Evolutionary conservation across 2,888 invertebrate species (phyloP).

Genomic region (Nemoura dubitans): DNA sequence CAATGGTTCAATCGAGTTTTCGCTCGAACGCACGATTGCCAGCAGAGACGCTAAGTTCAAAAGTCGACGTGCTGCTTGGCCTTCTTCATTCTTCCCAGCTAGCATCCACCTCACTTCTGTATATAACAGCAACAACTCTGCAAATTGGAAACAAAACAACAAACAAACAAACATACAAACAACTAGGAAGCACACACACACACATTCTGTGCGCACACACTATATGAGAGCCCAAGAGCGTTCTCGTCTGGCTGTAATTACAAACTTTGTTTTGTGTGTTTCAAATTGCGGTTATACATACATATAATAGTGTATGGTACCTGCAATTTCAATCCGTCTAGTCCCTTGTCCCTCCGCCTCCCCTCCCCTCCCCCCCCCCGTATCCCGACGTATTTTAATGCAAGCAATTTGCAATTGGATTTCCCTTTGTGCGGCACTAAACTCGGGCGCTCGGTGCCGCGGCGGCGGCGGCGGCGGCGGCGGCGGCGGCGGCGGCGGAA

Average conservation of each 20-base stretch:
- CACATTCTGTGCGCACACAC: not conserved
- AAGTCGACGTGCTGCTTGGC: not conserved
- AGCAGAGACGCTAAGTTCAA: not conserved
- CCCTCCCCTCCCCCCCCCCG: not conserved
- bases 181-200: not conserved
- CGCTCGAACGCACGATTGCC: not conserved
- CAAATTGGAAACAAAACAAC: constrained; percentile 12
- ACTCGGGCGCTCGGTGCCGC: too few species aligned
- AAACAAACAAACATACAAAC: not conserved
- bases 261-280: not conserved
- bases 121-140: not conserved
- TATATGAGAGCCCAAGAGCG: not conserved
- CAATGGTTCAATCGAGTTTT: not conserved
- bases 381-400: not conserved
- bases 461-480: too few species aligned
- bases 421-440: not conserved
- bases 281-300: not conserved
- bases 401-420: constrained; percentile 12
- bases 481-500: too few species aligned
- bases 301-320: not conserved
- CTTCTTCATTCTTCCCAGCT: constrained; percentile 7
- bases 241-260: constrained; percentile 2
- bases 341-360: not conserved
- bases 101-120: not conserved
- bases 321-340: not conserved